Base-by-base conservation (phyloP, 2,797 vertebrate species). In the Sciurus vulgaris region DNA sequence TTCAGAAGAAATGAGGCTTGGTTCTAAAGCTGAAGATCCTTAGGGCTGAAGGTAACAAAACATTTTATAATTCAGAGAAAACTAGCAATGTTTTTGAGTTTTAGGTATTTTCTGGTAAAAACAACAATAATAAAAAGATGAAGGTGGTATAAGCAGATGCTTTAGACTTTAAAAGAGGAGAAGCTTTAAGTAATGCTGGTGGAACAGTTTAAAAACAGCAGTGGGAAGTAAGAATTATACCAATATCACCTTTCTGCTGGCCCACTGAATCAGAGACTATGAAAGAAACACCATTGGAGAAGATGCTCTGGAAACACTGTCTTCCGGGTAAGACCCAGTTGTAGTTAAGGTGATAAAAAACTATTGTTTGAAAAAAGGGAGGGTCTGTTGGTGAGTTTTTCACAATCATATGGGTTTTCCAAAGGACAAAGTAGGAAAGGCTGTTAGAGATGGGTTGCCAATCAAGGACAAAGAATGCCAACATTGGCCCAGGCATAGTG, bases 1-100 rank as follows among this genome's bases (percentile, higher is more conserved):
- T 51, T 92, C 61, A 96, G 70, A 88, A 88, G 30, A 94, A 3
- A 95, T 65, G n/a, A 20, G 51, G 51, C 14, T 87, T 78, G 51
- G 82, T 88, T 22, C 69, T 93, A 88, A 73, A 93, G 81, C 92
- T 85, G 15, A 94, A 84, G 33, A 87, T 95, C n/a, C n/a, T 84
- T 90, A 65, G 26, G 59, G 33, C 33, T 87, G 51, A 93, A 3
- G 15, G 22, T 93, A 77, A 63, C 67, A 88, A 35, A 56, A 67
- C 38, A 7, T 78, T 73, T 91, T 86, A 22, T 7, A 82, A 67
- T 90, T 78, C 49, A 92, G 24, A 63, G 30, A 67, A 78, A 56
- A 84, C 2, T 87, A 92, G 67, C 15, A 49, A 30, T 38, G 35
- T 22, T 89, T 83, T 51, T 67, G 11, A 54, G 76, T 41, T 67